phyloP scores from a whole-genome alignment of 2,888 invertebrate genomes.

The Oxytorus armatus region DNA sequence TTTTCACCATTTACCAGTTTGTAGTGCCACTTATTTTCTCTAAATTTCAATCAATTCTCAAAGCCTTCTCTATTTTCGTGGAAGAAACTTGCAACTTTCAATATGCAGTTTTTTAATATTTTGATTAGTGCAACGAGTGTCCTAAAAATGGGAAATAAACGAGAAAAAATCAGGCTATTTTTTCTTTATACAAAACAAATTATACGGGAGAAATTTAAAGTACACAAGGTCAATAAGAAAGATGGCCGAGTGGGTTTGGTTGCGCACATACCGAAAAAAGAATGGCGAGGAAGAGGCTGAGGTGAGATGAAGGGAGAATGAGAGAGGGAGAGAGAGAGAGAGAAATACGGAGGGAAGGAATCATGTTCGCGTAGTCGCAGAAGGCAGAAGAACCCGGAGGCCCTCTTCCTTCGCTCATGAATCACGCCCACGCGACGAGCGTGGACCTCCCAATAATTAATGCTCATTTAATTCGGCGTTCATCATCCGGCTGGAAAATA shows the following conservation, averaged over 20 bases:
- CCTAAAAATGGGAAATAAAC: no score
- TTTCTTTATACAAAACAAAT: neutral
- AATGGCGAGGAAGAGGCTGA: conserved; percentile 2
- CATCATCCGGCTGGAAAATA: conserved; percentile 81
- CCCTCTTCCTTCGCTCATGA: conserved; percentile 77
- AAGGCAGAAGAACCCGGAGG: conserved; percentile 69
- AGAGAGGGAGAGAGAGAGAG: conserved; percentile 62
- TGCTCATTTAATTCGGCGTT: conserved; percentile 83
- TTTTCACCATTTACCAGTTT: no score
- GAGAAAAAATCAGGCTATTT: no score
- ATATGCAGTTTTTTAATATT: no score
- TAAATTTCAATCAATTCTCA: no score
- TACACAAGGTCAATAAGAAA: conserved; percentile 4
- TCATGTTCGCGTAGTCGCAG: conserved; percentile 51
- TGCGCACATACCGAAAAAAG: conserved; percentile 7
- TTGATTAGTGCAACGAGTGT: no score
- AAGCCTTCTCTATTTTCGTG: no score
- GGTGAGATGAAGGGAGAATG: conserved; percentile 32
- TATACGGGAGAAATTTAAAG: neutral
- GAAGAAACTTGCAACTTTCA: no score
- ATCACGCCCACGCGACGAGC: conserved; percentile 82
- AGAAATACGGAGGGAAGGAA: conserved; percentile 57
- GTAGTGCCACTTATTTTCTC: no score
- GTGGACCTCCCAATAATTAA: conserved; percentile 81
- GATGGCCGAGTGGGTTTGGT: conserved; percentile 12